phyloP scores from a whole-genome alignment of 1,140 invertebrate genomes.

The Drosophila ambigua region DNA sequence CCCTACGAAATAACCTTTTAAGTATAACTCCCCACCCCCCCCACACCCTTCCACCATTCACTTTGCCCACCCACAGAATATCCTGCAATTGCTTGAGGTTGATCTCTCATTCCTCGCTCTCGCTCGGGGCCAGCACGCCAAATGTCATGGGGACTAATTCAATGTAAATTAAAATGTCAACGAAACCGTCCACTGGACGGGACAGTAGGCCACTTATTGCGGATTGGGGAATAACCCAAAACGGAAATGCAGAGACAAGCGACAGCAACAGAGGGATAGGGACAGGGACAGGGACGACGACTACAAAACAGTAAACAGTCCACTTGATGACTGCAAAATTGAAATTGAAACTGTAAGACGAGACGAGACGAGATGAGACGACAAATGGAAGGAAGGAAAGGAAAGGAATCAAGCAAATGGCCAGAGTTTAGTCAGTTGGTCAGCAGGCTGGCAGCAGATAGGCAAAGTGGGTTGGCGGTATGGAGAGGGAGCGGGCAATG shows the following conservation, averaged over 20 bases:
- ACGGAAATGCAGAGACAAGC: constrained; percentile 6
- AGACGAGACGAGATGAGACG: neutral
- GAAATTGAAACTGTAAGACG: constrained; percentile 67
- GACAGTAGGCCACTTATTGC: constrained; percentile 24
- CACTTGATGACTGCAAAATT: constrained; percentile 70
- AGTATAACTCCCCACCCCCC: too few relatives aligned
- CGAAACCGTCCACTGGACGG: constrained; percentile 32
- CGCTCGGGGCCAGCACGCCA: too few relatives aligned
- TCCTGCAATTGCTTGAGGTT: neutral
- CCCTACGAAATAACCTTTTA: too few relatives aligned
- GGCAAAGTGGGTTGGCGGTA: neutral
- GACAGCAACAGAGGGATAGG: constrained; percentile 22
- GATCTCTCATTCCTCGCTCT: too few relatives aligned
- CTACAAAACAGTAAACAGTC: constrained; percentile 54
- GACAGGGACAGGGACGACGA: constrained; percentile 7
- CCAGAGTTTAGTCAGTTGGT: constrained; percentile 48
- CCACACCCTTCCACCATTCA: too few relatives aligned
- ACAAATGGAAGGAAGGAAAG: constrained; percentile 28
- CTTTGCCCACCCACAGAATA: neutral
- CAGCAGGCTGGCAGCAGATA: constrained; percentile 25
- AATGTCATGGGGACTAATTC: constrained; percentile 50
- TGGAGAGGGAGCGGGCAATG: constrained; percentile 14
- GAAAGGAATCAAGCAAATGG: constrained; percentile 48
- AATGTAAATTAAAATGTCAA: constrained; percentile 77
- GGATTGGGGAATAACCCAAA: constrained; percentile 22